Percentiles rank a stretch among this genome's conserved stretches.
These are phyloP conservation scores for Callyntrura sp. DNA, from an alignment of 2,888 invertebrate genomes.

Conservation along the genomic window DNA sequence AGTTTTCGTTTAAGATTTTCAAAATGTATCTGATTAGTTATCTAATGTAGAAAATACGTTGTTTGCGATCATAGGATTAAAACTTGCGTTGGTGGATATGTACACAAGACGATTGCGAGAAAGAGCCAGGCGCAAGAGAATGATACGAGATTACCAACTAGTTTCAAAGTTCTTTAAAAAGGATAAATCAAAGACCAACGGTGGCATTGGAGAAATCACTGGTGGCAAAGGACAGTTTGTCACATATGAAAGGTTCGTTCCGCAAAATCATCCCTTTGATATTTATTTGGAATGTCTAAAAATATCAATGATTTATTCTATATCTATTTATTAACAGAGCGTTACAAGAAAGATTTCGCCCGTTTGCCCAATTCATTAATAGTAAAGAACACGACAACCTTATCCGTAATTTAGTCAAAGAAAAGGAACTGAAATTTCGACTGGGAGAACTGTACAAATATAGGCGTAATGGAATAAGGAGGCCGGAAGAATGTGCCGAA, in stretches of 20 bases:
- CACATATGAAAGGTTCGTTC: constrained; percentile 82
- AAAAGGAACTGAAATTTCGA: constrained; percentile 93
- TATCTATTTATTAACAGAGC: constrained; percentile 86
- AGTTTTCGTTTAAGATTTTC: too few species aligned
- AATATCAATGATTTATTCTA: background rate
- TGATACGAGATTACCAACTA: constrained; percentile 95
- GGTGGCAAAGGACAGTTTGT: constrained; percentile 77
- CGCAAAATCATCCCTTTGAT: background rate
- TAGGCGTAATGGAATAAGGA: constrained; percentile 93
- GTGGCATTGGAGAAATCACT: constrained; percentile 21
- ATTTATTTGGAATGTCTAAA: background rate
- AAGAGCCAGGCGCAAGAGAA: constrained; percentile 94
- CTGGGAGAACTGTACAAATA: constrained; percentile 94
- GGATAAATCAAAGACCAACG: constrained; percentile 66
- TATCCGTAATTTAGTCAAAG: constrained; percentile 91
- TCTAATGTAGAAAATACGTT: too few species aligned
- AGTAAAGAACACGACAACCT: constrained; percentile 94
- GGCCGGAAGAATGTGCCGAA: constrained; percentile 84
- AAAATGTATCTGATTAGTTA: too few species aligned
- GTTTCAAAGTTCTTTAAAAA: constrained; percentile 92
- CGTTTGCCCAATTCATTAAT: constrained; percentile 95
- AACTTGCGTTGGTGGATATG: constrained; percentile 96
- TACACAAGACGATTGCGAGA: constrained; percentile 94
- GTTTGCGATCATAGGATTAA: constrained; percentile 86
- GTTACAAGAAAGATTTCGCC: constrained; percentile 93